phyloP scores from a whole-genome alignment of 2,888 invertebrate genomes.

The Brachyptera risi region DNA sequence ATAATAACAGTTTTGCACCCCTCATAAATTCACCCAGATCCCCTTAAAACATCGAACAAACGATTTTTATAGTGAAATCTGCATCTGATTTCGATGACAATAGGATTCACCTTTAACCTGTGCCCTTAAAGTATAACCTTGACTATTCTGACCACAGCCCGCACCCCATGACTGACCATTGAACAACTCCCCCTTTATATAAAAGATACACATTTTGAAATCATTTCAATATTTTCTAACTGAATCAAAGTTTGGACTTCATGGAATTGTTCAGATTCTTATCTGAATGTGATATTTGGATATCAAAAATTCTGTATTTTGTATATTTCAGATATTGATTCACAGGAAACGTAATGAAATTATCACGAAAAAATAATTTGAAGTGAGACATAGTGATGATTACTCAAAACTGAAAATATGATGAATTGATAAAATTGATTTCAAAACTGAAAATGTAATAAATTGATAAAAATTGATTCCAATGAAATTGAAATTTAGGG shows the following conservation, averaged over 20 bases:
- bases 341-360: neutral
- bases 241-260: no score
- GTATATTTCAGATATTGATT: no score
- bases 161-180: neutral
- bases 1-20: neutral
- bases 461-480: no score
- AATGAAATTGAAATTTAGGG: no score
- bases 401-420: neutral
- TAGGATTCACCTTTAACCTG: conserved; percentile 6
- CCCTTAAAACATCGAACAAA: neutral
- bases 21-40: conserved; percentile 11
- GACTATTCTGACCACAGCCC: neutral
- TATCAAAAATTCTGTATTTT: no score
- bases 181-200: neutral
- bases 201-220: neutral
- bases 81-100: conserved; percentile 13
- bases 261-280: no score
- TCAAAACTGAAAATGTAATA: no score
- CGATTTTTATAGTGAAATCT: neutral
- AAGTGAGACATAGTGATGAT: neutral
- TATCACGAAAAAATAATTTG: neutral
- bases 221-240: no score
- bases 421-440: neutral
- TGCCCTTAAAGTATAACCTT: neutral
- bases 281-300: no score